Evolutionary conservation across 2,888 invertebrate species (phyloP), one percentile per base, ranked within the genome.

Genomic region (Xanthorhoe spadicearia): DNA sequence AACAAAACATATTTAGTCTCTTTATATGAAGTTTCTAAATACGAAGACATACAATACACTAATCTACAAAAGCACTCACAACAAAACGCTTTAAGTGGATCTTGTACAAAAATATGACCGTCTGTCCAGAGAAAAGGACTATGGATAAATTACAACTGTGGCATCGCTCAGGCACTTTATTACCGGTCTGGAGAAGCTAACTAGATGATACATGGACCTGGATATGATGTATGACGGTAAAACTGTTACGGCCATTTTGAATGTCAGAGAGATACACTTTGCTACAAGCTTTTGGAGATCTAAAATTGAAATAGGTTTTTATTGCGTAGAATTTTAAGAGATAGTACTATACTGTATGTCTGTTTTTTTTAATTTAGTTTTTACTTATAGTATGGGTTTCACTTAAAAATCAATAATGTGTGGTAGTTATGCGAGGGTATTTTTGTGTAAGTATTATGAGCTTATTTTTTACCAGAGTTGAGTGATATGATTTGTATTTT

Each of bases 61-160:
- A 10, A 13, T 13, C 38, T 43, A 43, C 38, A 13, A 43, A 43
- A 43, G 38, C 13, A 35, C 38, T 38, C 7, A 54, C 17, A 9
- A 15, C 15, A 23, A 53, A 32, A 49, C 18, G 18, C 7, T 49
- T 5, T 43, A 18, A 54, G 18, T 54, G 18, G 55, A 10, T 55
- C 32, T 50, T 8, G 50, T 59, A 51, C 17, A 13, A 43, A 58
- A 50, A 60, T 60, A 60, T 60, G 17, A 43, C 7, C 52, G 13
- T 28, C 43, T 43, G 52, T 53, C 43, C 60, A 53, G 59, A 59
- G 51, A 46, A 46, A 55, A 60, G 43, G 46, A 46, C 52, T 5
- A 48, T 18, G 50, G 50, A 63, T 70, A 75, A 74, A 78, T 76
- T 74, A 70, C 71, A 55, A 18, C 19, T 50, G 59, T 66, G 67